Base-by-base conservation (phyloP, 2,113 vertebrate genomes). In the Barbus barbus region DNA sequence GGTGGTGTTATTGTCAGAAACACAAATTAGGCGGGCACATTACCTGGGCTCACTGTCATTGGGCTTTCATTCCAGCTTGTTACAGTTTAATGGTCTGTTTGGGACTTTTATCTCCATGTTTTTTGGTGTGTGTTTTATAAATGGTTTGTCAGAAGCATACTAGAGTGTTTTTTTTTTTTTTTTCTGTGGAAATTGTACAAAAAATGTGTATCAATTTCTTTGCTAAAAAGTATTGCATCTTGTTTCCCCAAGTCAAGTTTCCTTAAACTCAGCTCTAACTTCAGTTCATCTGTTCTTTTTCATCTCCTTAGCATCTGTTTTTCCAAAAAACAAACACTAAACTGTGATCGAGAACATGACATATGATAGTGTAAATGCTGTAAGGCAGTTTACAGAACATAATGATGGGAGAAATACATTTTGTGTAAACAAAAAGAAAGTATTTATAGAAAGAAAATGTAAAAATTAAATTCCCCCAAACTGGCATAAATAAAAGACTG, bases 1-100 rank as follows among this genome's bases (percentile, higher is more conserved):
- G 71, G 76, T 46, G 51, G 82, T 83, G 69, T 82, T 84, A 89
- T 90, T 88, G 89, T 76, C 85, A 51, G 28, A 48, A 84, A 77
- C 74, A 28, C n/a, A 60, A 81, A 83, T 67, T 88, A 84, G 88
- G 87, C 83, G 85, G 84, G 82, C 81, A 80, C 61, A 72, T 38
- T 26, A 14, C 28, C 73, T 61, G 16, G 41, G n/a, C 24, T 65
- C 18, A 65, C 26, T 46, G 83, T 8, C 22, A 74, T 24, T 36
- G 41, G 87, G 38, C 53, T n/a, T 80, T 83, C 61, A 81, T 86
- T 85, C 41, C 6, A 61, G 71, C 65, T 24, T 48, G 33, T 58
- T 81, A 44, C 56, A 83, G 48, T 83, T 81, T 72, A 48, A 86
- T 82, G 44, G 63, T 79, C 63, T 86, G 63, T 61, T 20, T 65